Evolutionary conservation across 2,888 invertebrate species (phyloP), one percentile per base, ranked within the genome.

Genomic region (Ariolimax columbianus): DNA sequence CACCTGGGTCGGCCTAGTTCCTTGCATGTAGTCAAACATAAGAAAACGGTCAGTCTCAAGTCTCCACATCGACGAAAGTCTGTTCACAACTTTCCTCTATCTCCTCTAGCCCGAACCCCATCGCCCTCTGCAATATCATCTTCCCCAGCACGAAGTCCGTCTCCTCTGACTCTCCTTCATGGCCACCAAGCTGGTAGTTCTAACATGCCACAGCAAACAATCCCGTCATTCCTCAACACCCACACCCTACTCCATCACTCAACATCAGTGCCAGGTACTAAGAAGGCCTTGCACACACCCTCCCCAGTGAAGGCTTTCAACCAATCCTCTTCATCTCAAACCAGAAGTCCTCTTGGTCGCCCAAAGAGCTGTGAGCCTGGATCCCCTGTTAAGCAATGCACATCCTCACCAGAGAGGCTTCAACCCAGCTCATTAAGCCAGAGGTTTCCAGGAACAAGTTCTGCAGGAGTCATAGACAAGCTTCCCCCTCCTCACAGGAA

Each of bases 21-120:
- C 0, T 95, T 99, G 66, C 98, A 98, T 94, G 98, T 98, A n/a
- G 95, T 98, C 82, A 98, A 98, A 94, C 98, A 98, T 94, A 98
- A 98, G 95, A 95, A 97, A 78, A 94, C 94, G 63, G 94, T 95
- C 89, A 94, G 93, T 87, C 93, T 96, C 93, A 97, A 96, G 91
- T 96, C 96, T 33, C 96, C 96, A 0, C 96, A 96, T 93, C 95
- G 97, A 51, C 95, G 97, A 79, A 97, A 97, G 94, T 97, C 97
- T 23, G 97, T 97, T 47, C 97, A 97, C 43, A 98, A 98, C 95
- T 98, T 99, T 95, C 99, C 99, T 83, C 95, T 99, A 85, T 98
- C 98, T 17, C 99, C 99, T 17, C 95, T 99, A 87, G 99, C 99
- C 1, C 95, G 99, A 85, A 98, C 98, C 2, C 98, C 98, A 0